A percentile compares a stretch with the other conserved stretches of the same genome.
Evolutionary conservation across 2,113 vertebrate genomes (phyloP).

Genomic region (Amphilophus citrinellus): DNA sequence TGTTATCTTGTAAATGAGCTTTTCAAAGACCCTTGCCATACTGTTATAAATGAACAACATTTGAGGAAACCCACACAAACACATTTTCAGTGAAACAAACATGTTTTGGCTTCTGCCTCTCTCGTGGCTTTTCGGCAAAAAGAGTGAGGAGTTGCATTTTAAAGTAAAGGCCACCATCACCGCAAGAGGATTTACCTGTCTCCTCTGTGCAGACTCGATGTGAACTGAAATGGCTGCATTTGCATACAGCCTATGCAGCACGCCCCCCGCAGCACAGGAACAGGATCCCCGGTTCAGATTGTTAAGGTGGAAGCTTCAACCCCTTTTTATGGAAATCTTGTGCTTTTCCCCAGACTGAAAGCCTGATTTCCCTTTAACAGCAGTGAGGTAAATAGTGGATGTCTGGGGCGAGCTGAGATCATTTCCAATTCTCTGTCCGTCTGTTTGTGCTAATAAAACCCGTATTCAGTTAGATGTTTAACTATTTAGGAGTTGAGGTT

Average conservation of each 20-base stretch:
- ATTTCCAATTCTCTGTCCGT: constrained; percentile 10
- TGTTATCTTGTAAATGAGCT: constrained; percentile 40
- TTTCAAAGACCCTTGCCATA: constrained; percentile 1
- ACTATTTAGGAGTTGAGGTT: background rate
- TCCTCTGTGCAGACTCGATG: constrained; percentile 41
- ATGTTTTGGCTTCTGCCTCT: background rate
- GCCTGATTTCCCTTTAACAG: constrained; percentile 36
- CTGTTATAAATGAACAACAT: background rate
- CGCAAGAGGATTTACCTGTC: constrained; percentile 56
- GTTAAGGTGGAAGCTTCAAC: constrained; percentile 50
- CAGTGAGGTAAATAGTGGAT: constrained; percentile 39
- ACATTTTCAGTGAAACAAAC: constrained; percentile 12
- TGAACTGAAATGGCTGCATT: constrained; percentile 63
- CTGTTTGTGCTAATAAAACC: background rate
- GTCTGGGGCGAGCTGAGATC: constrained; percentile 20
- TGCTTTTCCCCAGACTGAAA: constrained; percentile 42
- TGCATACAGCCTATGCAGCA: constrained; percentile 63
- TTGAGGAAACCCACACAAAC: background rate
- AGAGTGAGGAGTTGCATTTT: constrained; percentile 42
- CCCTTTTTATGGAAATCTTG: constrained; percentile 63
- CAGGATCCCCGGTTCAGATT: constrained; percentile 34
- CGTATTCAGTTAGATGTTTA: constrained; percentile 23
- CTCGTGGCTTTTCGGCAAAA: constrained; percentile 13
- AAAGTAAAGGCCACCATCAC: constrained; percentile 56
- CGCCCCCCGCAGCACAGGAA: constrained; percentile 20